Base-by-base conservation (phyloP, 2,888 invertebrate species). In the Allacma fusca region DNA sequence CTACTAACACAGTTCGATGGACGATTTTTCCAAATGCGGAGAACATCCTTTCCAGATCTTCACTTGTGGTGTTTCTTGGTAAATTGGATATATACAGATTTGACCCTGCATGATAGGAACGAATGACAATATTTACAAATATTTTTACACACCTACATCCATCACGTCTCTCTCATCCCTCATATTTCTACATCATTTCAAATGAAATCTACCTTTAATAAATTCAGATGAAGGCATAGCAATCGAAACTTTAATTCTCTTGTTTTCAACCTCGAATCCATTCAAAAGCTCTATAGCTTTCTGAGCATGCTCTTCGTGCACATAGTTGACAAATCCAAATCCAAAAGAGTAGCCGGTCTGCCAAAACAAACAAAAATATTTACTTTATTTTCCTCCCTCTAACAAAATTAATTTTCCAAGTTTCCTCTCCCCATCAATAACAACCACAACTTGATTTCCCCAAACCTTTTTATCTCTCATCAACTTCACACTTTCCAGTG, bases 311-410 rank as follows among this genome's bases (percentile, higher is more conserved):
- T 93, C 92, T 81, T 93, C 92, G 79, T 92, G 91, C 75, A 91
- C 90, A 87, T 93, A 97, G 87, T 97, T 96, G 64, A 97, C 95
- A 88, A 97, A 97, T 57, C 96, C 97, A 88, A 96, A 97, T 62
- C 97, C 97, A 87, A 94, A 97, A 88, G 96, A 96, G 89, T 97
- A 97, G 72, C 96, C 96, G 87, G 96, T 96, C 91, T 94, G 77
- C 28, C 40, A 21, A 4, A 50, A 71, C 1, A 77, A 24, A 70
- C 23, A 40, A 64, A 74, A n/a, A n/a, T n/a, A n/a, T n/a, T n/a
- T n/a, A n/a, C n/a, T n/a, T n/a, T n/a, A n/a, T n/a, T n/a, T n/a
- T n/a, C n/a, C n/a, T n/a, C n/a, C n/a, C n/a, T n/a, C n/a, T n/a
- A n/a, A n/a, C n/a, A n/a, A n/a, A n/a, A n/a, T n/a, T n/a, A n/a